A percentile compares a stretch with the other conserved stretches of the same genome.
Conservation (phyloP, 1,140 invertebrate species). For the Agrypnia vestita region DNA sequence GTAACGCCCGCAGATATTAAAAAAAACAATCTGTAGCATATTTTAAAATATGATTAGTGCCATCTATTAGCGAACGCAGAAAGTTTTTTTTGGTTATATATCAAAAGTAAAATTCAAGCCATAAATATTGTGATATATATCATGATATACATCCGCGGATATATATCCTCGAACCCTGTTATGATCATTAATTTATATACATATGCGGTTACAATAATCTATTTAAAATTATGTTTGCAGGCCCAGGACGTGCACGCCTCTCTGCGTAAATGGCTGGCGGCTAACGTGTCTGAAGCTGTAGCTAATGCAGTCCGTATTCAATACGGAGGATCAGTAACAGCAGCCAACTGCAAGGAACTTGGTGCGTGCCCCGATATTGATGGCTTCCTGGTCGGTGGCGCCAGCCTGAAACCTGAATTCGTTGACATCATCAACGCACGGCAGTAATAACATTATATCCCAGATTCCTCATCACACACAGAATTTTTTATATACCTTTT, state of each 20-base stretch:
- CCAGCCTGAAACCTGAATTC: slow-evolving; percentile 98
- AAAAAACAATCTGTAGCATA: too few relatives aligned
- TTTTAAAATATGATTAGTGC: too few relatives aligned
- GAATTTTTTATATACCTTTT: not conserved
- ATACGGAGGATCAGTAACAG: slow-evolving; percentile 98
- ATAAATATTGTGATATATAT: too few relatives aligned
- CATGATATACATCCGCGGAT: too few relatives aligned
- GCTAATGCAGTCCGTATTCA: slow-evolving; percentile 89
- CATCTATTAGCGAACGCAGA: too few relatives aligned
- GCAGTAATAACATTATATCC: slow-evolving; percentile 35
- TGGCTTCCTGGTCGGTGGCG: slow-evolving; percentile 98
- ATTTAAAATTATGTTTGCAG: slow-evolving; percentile 63
- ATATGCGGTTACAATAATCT: slow-evolving; percentile 71
- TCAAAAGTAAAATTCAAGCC: too few relatives aligned
- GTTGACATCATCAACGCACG: slow-evolving; percentile 92
- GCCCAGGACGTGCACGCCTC: slow-evolving; percentile 91
- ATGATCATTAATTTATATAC: slow-evolving; percentile 21
- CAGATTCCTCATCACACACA: not conserved
- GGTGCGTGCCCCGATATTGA: slow-evolving; percentile 96
- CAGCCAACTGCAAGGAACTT: slow-evolving; percentile 91
- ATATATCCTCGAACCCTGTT: too few relatives aligned
- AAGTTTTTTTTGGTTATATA: too few relatives aligned
- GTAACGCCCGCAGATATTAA: too few relatives aligned
- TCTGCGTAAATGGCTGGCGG: slow-evolving; percentile 88
- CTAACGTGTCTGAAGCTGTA: slow-evolving; percentile 87